A percentile compares a stretch with the other conserved stretches of the same genome.
Conservation (phyloP, 2,113 vertebrate genomes). For the Plestiodon gilberti region DNA sequence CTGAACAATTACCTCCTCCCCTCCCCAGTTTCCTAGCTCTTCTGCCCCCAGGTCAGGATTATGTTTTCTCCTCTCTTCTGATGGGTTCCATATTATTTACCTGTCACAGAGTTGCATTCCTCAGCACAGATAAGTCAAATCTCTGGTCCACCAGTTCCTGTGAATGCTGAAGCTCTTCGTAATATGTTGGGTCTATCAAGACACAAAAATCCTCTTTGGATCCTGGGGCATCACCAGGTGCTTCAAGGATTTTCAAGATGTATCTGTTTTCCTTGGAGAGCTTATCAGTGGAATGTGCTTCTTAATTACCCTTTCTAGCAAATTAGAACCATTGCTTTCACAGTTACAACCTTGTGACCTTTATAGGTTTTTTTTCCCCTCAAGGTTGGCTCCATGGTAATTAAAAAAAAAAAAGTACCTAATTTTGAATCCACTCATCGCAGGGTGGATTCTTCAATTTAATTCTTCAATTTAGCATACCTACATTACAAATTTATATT, state of each 20-base stretch:
- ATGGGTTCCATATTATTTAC: accelerated
- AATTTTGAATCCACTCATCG: not conserved
- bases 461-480: not conserved
- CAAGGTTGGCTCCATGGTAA: not conserved
- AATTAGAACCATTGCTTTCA: not conserved
- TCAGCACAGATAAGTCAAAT: not conserved
- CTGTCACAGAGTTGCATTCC: conserved; percentile 24
- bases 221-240: not conserved
- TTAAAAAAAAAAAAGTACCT: not conserved
- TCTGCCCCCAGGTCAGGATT: not conserved
- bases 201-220: not conserved
- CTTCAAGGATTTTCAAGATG: not conserved
- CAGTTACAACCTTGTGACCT: not conserved
- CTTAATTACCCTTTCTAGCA: not conserved
- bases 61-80: not conserved
- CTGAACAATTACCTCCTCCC: not conserved
- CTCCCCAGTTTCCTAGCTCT: not conserved
- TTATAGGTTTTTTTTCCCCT: too few species aligned
- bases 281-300: not conserved
- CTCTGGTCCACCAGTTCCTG: not conserved
- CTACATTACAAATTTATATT: not conserved
- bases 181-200: not conserved
- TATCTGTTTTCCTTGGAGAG: not conserved
- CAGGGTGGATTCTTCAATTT: not conserved
- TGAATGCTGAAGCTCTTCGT: not conserved